Percentiles rank a stretch among this genome's conserved stretches.
phyloP scores from a whole-genome alignment of 2,888 invertebrate species.

The Spilarctia lutea region DNA sequence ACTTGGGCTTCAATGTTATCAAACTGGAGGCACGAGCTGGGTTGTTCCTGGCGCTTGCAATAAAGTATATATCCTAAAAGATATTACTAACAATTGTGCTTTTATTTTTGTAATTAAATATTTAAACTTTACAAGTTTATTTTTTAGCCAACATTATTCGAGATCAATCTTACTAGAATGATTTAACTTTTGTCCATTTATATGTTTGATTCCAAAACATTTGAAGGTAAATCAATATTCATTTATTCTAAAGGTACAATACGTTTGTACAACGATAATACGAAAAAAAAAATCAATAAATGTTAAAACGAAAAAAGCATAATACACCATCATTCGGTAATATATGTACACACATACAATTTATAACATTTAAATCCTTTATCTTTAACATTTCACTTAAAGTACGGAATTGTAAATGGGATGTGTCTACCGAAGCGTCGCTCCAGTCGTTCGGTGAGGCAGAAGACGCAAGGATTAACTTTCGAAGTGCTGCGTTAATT shows the following conservation, averaged over 20 bases:
- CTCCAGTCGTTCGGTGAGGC: conserved; percentile 28
- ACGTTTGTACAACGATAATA: background rate
- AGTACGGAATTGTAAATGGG: conserved; percentile 21
- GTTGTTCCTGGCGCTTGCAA: too few relatives aligned
- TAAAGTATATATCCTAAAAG: too few relatives aligned
- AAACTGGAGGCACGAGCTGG: too few relatives aligned
- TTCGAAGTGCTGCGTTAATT: conserved; percentile 34
- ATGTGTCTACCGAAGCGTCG: conserved; percentile 21
- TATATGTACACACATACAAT: background rate
- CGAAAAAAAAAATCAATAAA: background rate
- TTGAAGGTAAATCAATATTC: background rate
- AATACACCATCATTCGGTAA: background rate
- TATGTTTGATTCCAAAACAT: background rate
- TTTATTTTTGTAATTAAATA: too few relatives aligned
- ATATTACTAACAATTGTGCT: too few relatives aligned
- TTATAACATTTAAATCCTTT: conserved; percentile 2
- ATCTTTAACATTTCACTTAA: conserved; percentile 9
- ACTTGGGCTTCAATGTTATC: too few relatives aligned
- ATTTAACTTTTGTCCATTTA: background rate
- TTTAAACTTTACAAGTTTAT: background rate
- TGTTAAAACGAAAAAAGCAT: background rate
- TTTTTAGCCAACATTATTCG: background rate
- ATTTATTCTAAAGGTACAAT: background rate
- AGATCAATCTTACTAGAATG: background rate
- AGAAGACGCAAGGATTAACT: conserved; percentile 40